A percentile compares a stretch with the other conserved stretches of the same genome.
Conservation (phyloP, 2,797 vertebrate genomes). For the Sebastes matsubarae region DNA sequence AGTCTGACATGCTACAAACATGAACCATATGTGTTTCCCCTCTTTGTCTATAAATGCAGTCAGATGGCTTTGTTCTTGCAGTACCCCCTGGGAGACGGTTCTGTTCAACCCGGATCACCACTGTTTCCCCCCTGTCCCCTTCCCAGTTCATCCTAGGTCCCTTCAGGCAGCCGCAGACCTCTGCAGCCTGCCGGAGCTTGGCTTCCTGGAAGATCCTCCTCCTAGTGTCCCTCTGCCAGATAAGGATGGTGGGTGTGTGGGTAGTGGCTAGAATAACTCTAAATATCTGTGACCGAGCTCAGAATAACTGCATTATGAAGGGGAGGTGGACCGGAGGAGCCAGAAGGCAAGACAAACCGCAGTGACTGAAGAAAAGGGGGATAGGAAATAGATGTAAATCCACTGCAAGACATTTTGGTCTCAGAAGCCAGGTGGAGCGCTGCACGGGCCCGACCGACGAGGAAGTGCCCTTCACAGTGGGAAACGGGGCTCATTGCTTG, state of each 20-base stretch:
- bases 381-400: constrained; percentile 64
- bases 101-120: constrained; percentile 51
- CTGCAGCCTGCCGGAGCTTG: constrained; percentile 46
- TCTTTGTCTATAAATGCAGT: constrained; percentile 78
- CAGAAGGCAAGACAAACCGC: constrained; percentile 65
- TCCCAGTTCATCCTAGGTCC: constrained; percentile 45
- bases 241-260: constrained; percentile 56
- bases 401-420: constrained; percentile 35
- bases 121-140: constrained; percentile 22
- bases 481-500: constrained; percentile 52
- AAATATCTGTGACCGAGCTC: constrained; percentile 73
- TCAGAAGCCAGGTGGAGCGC: constrained; percentile 7
- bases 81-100: constrained; percentile 66
- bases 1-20: constrained; percentile 77
- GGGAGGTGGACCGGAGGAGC: constrained; percentile 71
- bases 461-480: constrained; percentile 50
- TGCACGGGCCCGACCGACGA: not conserved
- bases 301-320: constrained; percentile 69
- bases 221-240: constrained; percentile 60
- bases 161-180: constrained; percentile 69
- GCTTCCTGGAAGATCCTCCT: constrained; percentile 77
- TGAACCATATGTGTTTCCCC: constrained; percentile 76
- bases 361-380: constrained; percentile 49
- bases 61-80: constrained; percentile 76
- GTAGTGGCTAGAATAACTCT: constrained; percentile 60